A percentile compares a stretch with the other conserved stretches of the same genome.
phyloP scores from a whole-genome alignment of 37 sponge, comb jelly and placozoan genomes.

The Halichondria panicea region DNA sequence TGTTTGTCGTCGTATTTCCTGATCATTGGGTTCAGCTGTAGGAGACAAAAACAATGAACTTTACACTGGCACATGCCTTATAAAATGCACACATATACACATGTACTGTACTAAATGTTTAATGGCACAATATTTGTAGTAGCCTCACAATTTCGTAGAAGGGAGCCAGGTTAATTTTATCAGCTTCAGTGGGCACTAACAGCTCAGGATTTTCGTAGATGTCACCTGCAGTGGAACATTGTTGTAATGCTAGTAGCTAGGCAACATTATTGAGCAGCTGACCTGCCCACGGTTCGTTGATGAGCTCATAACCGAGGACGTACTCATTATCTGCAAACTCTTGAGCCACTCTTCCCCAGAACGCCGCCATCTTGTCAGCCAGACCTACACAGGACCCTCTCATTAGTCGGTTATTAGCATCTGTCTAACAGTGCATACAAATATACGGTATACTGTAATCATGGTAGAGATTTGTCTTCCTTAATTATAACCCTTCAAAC shows the following conservation, averaged over 20 bases:
- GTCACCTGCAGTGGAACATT: slow-evolving; percentile 49
- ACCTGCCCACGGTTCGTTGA: slow-evolving; percentile 95
- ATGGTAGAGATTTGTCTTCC: not conserved
- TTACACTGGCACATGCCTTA: not conserved
- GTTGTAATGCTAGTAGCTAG: not conserved
- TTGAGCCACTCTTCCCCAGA: slow-evolving; percentile 80
- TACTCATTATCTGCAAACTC: slow-evolving; percentile 62
- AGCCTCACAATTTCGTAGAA: slow-evolving; percentile 71
- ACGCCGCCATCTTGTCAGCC: slow-evolving; percentile 60
- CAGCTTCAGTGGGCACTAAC: slow-evolving; percentile 68
- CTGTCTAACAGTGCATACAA: not conserved
- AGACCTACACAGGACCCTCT: slow-evolving; percentile 36
- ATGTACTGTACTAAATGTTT: not conserved
- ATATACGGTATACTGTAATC: not conserved
- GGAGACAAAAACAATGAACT: not conserved
- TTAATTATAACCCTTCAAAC: no score
- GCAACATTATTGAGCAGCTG: not conserved
- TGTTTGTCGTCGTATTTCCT: slow-evolving; percentile 64
- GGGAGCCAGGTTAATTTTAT: slow-evolving; percentile 63
- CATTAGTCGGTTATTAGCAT: not conserved
- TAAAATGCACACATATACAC: not conserved
- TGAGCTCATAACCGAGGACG: slow-evolving; percentile 89
- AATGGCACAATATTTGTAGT: slow-evolving; percentile 9
- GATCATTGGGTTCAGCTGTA: slow-evolving; percentile 47
- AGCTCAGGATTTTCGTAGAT: slow-evolving; percentile 59